Evolutionary conservation across 2,888 invertebrate genomes (phyloP).

Genomic region (Bugulina stolonifera): DNA sequence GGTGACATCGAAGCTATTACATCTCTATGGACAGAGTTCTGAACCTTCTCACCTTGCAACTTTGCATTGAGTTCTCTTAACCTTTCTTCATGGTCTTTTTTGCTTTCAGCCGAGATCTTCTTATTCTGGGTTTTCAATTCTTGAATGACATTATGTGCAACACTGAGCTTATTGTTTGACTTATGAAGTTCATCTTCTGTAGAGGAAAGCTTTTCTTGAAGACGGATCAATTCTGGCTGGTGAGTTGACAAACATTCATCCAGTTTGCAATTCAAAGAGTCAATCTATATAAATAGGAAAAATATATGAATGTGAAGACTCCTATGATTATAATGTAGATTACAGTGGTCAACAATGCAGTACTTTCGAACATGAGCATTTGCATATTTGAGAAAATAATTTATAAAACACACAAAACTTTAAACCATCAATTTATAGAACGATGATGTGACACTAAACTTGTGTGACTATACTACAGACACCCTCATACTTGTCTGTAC

Average conservation of each 20-base stretch:
- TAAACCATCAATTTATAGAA: too few relatives aligned
- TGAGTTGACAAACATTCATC: background rate
- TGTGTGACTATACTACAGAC: too few relatives aligned
- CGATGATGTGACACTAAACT: too few relatives aligned
- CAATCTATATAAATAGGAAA: constrained; percentile 10
- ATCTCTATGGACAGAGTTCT: constrained; percentile 18
- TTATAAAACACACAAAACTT: too few relatives aligned
- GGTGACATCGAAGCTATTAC: constrained; percentile 22
- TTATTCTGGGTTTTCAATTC: constrained; percentile 22
- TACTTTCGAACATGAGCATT: too few relatives aligned
- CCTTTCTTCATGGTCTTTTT: background rate
- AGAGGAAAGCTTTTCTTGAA: background rate
- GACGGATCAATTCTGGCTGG: background rate
- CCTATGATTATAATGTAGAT: background rate
- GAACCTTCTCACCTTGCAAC: constrained; percentile 21
- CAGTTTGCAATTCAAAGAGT: background rate
- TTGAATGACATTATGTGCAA: background rate
- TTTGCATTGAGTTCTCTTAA: constrained; percentile 3
- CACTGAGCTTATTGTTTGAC: background rate
- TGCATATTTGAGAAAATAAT: too few relatives aligned
- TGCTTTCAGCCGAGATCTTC: background rate
- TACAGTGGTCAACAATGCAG: too few relatives aligned
- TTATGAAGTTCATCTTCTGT: background rate
- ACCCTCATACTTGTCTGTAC: too few relatives aligned
- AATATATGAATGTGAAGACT: background rate